phyloP scores from a whole-genome alignment of 2,888 invertebrate genomes.

The Limnephilus marmoratus region DNA sequence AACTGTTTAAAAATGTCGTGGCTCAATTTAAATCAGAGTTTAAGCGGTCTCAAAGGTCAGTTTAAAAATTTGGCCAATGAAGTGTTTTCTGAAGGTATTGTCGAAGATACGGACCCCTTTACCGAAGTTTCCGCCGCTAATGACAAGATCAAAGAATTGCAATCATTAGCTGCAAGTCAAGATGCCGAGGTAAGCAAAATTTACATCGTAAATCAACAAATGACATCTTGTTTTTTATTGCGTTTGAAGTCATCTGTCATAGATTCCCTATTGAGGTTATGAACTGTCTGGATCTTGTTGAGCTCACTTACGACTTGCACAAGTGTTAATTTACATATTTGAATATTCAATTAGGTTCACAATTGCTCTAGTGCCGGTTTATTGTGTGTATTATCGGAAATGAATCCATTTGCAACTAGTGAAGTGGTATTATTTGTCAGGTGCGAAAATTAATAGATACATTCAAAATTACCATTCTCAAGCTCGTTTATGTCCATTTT shows the following conservation, averaged over 20 bases:
- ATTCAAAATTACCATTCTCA: background rate
- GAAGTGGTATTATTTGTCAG: background rate
- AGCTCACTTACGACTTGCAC: conserved; percentile 49
- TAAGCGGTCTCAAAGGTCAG: conserved; percentile 89
- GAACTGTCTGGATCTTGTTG: conserved; percentile 42
- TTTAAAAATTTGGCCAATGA: conserved; percentile 92
- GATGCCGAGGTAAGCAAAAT: conserved; percentile 78
- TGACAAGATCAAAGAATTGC: conserved; percentile 75
- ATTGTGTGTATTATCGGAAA: background rate
- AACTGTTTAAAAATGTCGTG: conserved; percentile 79
- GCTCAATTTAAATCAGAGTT: conserved; percentile 82
- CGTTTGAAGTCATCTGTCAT: conserved; percentile 27
- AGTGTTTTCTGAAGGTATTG: conserved; percentile 87
- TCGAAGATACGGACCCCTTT: conserved; percentile 75
- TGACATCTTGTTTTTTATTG: background rate
- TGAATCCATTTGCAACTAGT: background rate
- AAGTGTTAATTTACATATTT: conserved; percentile 51
- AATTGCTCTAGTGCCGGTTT: background rate
- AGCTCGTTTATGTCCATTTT: background rate
- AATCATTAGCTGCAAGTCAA: conserved; percentile 78
- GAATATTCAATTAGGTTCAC: conserved; percentile 17
- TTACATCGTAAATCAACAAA: background rate
- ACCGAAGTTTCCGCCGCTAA: conserved; percentile 69
- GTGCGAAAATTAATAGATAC: background rate
- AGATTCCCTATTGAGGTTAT: conserved; percentile 49